Base-by-base conservation (phyloP, 1,140 invertebrate genomes). In the Drosophila miranda region DNA sequence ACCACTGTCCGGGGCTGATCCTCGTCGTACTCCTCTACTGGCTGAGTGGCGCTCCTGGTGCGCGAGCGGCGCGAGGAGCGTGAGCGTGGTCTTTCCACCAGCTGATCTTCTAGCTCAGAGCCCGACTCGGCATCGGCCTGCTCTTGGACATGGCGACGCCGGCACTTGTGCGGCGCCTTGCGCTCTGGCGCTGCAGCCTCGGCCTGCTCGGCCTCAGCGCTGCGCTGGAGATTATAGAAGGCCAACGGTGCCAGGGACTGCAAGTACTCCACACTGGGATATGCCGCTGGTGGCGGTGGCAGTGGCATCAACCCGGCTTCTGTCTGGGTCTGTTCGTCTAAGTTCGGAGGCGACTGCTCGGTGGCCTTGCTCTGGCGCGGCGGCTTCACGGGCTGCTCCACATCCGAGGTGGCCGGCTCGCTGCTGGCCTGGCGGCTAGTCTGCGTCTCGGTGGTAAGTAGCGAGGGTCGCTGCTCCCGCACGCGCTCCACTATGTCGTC, bases 401-500 rank as follows among this genome's bases (percentile, higher is more conserved):
- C 56, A 7, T 87, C 82, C 34, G 78, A 78, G 6, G 63, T 16
- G 48, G 76, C 72, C 21, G 69, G 72, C 23, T 89, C 80, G 50
- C 73, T 88, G 70, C 89, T 84, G 6, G 80, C 30, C 62, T 91
- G 88, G 5, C 73, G 74, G 19, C 84, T 87, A 5, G 89, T 89
- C 63, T 90, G 89, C 11, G 86, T 91, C 45, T 90, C 89, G 26
- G 43, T 59, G 34, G 75, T 78, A 6, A 90, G 71, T 23, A 79
- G 28, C 5, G 82, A 57, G 2, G 62, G 56, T 6, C 81, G 73
- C 54, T 82, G 83, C 59, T 90, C 89, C 26, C 70, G 68, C 13
- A 91, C 80, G 13, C 86, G 90, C 42, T 91, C 91, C 13, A 94
- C 92, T 50, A 95, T 93, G 89, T 94, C 93, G 51, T 94, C 93